phyloP scores from a whole-genome alignment of 2,888 invertebrate genomes.

The Hyposoter dolosus region DNA sequence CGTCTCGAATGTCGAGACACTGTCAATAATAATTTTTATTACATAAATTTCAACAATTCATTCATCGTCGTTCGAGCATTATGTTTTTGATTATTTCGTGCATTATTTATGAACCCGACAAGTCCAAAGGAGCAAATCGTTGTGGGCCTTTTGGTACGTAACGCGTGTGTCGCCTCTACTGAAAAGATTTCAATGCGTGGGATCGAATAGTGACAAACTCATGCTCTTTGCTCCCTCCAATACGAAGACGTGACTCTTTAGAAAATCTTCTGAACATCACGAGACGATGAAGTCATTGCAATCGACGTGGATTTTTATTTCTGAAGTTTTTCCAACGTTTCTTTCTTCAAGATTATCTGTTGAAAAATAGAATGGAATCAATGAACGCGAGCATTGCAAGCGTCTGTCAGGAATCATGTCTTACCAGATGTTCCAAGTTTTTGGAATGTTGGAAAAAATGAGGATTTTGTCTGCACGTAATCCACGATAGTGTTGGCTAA shows the following conservation, averaged over 20 bases:
- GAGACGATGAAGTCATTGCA: neutral
- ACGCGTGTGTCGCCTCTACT: neutral
- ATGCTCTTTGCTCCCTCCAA: neutral
- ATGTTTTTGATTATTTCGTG: neutral
- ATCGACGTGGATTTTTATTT: neutral
- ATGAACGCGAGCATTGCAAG: no score
- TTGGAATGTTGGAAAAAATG: no score
- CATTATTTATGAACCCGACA: neutral
- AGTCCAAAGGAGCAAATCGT: neutral
- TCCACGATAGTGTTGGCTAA: no score
- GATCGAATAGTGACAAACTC: neutral
- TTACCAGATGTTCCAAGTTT: no score
- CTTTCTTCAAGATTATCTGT: neutral
- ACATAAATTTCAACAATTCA: neutral
- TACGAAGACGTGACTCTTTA: neutral
- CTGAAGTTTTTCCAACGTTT: neutral
- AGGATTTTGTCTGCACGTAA: no score
- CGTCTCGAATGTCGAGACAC: no score
- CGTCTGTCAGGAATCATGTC: no score
- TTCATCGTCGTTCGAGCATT: neutral
- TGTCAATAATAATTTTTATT: no score
- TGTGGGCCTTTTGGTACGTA: neutral
- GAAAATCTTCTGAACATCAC: neutral
- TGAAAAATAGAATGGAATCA: no score
- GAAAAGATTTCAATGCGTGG: conserved; percentile 31